Evolutionary conservation across 2,888 invertebrate genomes (phyloP).

Genomic region (Pollenia amentaria): DNA sequence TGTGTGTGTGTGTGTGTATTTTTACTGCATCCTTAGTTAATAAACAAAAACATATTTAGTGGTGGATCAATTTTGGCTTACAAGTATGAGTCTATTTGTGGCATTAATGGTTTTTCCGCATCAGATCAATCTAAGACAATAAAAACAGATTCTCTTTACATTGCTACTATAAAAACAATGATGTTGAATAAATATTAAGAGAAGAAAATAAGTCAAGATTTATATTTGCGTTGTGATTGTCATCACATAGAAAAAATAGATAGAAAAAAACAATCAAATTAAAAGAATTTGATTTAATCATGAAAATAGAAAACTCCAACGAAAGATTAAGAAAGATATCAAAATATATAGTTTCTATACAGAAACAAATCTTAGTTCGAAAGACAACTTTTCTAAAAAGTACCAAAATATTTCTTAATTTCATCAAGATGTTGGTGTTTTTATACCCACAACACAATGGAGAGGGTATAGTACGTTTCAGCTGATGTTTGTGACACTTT

Average conservation of each 20-base stretch:
- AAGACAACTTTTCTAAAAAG: too few relatives aligned
- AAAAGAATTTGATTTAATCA: not conserved
- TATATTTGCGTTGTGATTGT: not conserved
- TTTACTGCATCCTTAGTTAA: conserved; percentile 33
- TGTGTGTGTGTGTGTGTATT: conserved; percentile 25
- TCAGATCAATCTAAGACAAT: conserved; percentile 55
- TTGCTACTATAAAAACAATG: conserved; percentile 38
- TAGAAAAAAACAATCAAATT: not conserved
- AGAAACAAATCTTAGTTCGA: too few relatives aligned
- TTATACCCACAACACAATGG: too few relatives aligned
- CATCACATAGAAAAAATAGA: too few relatives aligned
- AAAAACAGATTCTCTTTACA: conserved; percentile 48
- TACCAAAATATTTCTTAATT: too few relatives aligned
- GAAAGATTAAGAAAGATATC: not conserved
- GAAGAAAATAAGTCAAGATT: not conserved
- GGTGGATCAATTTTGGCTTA: conserved; percentile 60
- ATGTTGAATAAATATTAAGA: conserved; percentile 22
- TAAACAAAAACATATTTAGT: conserved; percentile 60
- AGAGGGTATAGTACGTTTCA: too few relatives aligned
- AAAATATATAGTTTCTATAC: not conserved
- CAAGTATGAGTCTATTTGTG: conserved; percentile 44
- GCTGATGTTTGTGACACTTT: too few relatives aligned
- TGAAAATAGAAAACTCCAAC: too few relatives aligned
- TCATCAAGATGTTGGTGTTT: too few relatives aligned
- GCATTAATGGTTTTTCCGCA: conserved; percentile 31